Evolutionary conservation across 2,888 invertebrate genomes (phyloP).

Genomic region (Drosophila kokeensis): DNA sequence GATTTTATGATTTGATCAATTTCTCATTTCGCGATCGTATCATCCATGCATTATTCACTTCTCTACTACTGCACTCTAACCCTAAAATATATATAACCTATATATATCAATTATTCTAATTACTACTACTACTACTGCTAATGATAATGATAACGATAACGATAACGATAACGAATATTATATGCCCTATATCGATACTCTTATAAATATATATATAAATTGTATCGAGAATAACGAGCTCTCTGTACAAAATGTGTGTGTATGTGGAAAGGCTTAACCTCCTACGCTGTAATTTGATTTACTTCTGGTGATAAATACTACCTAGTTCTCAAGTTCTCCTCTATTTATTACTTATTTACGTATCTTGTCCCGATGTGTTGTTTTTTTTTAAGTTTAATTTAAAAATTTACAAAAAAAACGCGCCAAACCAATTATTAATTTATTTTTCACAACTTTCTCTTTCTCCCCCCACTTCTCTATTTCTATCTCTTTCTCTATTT

Average conservation of each 20-base stretch:
- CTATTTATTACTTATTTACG: slow-evolving; percentile 4
- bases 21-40: slow-evolving; percentile 62
- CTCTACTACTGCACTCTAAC: slow-evolving; percentile 44
- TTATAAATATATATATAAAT: slow-evolving; percentile 48
- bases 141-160: slow-evolving; percentile 27
- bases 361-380: background rate
- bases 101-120: slow-evolving; percentile 20
- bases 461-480: slow-evolving; percentile 14
- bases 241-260: slow-evolving; percentile 46
- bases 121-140: slow-evolving; percentile 13
- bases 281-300: background rate
- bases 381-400: slow-evolving; percentile 5
- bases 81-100: slow-evolving; percentile 10
- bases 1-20: slow-evolving; percentile 40
- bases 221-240: slow-evolving; percentile 28
- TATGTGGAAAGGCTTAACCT: slow-evolving; percentile 17
- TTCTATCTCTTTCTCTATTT: slow-evolving; percentile 8
- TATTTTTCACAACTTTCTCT: slow-evolving; percentile 50
- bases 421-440: slow-evolving; percentile 57
- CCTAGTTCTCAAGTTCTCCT: slow-evolving; percentile 8
- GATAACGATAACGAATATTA: slow-evolving; percentile 17
- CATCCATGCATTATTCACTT: slow-evolving; percentile 69
- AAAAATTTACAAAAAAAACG: background rate
- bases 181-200: slow-evolving; percentile 21
- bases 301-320: slow-evolving; percentile 21